These are phyloP conservation scores for Catonia carolina DNA, from an alignment of 2,888 invertebrate species.

Conservation along the genomic window DNA sequence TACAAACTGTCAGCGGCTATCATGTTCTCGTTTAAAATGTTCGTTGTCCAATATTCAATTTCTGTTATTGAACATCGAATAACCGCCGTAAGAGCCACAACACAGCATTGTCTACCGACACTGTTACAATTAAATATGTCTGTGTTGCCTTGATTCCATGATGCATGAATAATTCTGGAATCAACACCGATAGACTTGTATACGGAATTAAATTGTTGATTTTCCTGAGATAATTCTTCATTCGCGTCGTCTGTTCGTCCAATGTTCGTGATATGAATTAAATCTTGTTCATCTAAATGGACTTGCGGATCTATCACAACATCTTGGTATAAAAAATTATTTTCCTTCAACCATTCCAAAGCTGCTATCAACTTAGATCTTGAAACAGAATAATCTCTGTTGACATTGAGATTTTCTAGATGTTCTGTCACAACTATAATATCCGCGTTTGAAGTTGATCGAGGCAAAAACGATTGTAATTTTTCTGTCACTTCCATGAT, in stretches of 20 bases:
- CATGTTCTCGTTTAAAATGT: constrained; percentile 6
- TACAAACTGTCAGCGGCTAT: constrained; percentile 3
- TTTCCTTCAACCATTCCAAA: neutral
- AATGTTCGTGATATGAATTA: neutral
- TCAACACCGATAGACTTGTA: constrained; percentile 1
- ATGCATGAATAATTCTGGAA: constrained; percentile 33
- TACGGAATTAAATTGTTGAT: neutral
- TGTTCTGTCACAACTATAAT: constrained; percentile 5
- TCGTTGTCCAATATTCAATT: constrained; percentile 25
- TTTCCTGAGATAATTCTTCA: neutral
- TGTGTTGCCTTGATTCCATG: constrained; percentile 35
- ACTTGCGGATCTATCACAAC: neutral
- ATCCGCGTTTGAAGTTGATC: neutral
- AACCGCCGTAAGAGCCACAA: constrained; percentile 26
- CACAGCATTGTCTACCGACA: constrained; percentile 30
- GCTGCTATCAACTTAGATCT: neutral
- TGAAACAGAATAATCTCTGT: constrained; percentile 4
- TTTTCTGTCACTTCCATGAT: neutral
- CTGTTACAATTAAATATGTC: constrained; percentile 34
- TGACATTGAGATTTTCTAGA: neutral
- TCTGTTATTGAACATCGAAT: constrained; percentile 31
- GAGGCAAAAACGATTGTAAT: neutral
- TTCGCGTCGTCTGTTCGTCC: neutral
- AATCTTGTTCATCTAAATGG: neutral
- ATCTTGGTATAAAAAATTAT: constrained; percentile 7